phyloP scores from a whole-genome alignment of 2,888 invertebrate genomes.

The Calameuta idolon region DNA sequence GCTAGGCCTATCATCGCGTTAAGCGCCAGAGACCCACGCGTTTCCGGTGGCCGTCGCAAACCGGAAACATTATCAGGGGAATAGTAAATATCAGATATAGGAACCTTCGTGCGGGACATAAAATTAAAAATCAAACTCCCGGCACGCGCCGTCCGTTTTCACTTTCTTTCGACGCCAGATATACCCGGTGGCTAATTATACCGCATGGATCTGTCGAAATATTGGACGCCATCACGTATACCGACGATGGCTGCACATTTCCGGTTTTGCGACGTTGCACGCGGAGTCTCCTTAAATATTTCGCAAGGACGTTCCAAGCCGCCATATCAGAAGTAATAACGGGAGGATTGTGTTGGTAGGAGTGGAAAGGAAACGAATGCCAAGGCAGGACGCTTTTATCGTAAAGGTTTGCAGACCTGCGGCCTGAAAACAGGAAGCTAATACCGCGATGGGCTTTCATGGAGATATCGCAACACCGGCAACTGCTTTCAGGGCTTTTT shows the following conservation, averaged over 20 bases:
- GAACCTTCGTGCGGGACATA: neutral
- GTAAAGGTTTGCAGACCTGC: slow-evolving; percentile 5
- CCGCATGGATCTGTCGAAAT: neutral
- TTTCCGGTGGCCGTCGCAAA: slow-evolving; percentile 42
- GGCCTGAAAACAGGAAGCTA: slow-evolving; percentile 46
- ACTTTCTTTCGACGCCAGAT: neutral
- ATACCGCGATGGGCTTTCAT: slow-evolving; percentile 37
- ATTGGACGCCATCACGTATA: neutral
- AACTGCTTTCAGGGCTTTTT: slow-evolving; percentile 36
- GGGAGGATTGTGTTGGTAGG: slow-evolving; percentile 44
- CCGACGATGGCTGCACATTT: slow-evolving; percentile 1
- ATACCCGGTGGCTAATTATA: neutral
- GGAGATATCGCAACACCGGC: slow-evolving; percentile 33
- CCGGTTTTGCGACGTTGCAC: slow-evolving; percentile 9
- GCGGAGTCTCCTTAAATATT: neutral
- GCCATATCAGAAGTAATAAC: slow-evolving; percentile 45
- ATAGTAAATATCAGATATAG: neutral
- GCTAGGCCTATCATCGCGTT: slow-evolving; percentile 8
- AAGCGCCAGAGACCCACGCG: slow-evolving; percentile 25
- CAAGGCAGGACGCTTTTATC: slow-evolving; percentile 38
- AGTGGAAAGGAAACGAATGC: slow-evolving; percentile 41
- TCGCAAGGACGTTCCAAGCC: slow-evolving; percentile 2
- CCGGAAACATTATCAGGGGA: neutral
- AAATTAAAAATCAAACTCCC: neutral
- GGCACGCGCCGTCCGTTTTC: neutral